These are phyloP conservation scores for Gymnocypris eckloni DNA, from an alignment of 2,797 vertebrate species.

Conservation along the genomic window DNA sequence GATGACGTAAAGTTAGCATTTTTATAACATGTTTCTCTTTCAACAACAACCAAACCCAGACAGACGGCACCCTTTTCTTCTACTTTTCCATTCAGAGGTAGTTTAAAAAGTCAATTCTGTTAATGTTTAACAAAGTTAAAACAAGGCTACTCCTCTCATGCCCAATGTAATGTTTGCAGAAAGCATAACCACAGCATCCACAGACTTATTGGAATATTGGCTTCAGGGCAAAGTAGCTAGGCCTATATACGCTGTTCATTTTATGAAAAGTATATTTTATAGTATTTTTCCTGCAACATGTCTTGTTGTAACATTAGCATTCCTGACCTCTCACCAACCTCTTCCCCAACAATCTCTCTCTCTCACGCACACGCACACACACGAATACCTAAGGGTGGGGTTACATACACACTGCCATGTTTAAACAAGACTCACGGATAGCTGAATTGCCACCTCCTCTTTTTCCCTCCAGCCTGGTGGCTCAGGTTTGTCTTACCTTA, in stretches of 20 bases:
- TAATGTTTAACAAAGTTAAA: slow-evolving; percentile 24
- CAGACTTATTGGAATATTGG: not conserved
- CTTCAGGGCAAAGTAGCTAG: not conserved
- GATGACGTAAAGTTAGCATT: not conserved
- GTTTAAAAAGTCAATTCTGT: slow-evolving; percentile 2
- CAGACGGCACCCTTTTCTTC: not conserved
- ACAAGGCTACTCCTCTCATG: not conserved
- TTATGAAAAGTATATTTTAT: not conserved
- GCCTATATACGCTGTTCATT: not conserved
- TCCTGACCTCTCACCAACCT: slow-evolving; percentile 37
- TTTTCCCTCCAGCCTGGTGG: slow-evolving; percentile 11
- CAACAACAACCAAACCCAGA: slow-evolving; percentile 3
- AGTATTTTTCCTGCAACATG: not conserved
- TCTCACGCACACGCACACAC: not conserved
- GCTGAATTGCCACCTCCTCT: slow-evolving; percentile 33
- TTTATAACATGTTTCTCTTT: not conserved
- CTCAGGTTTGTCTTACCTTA: slow-evolving; percentile 39
- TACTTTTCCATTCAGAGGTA: not conserved
- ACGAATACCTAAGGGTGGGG: slow-evolving; percentile 51
- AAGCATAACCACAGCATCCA: not conserved
- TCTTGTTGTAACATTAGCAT: not conserved
- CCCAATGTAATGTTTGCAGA: not conserved
- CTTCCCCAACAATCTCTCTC: not conserved
- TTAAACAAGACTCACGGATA: slow-evolving; percentile 36
- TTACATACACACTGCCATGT: slow-evolving; percentile 23